Conservation (phyloP, 2,888 invertebrate genomes). For the Drosophila cyrtoloma region DNA sequence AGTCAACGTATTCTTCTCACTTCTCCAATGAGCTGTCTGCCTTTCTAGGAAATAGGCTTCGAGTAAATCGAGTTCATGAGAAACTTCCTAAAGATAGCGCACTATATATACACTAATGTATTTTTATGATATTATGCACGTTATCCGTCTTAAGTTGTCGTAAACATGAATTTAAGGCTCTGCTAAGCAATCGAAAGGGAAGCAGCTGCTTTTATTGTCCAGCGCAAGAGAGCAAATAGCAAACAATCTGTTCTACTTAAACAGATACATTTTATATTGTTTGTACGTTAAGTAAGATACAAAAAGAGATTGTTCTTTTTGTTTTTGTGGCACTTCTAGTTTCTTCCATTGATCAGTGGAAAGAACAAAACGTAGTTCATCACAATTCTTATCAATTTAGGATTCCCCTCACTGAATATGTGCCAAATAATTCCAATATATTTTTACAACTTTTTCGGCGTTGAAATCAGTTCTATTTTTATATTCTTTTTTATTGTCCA, state of each 20-base stretch:
- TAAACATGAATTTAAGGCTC: neutral
- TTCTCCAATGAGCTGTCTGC: neutral
- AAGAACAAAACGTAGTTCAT: neutral
- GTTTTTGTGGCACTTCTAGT: neutral
- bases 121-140: neutral
- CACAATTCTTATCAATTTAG: neutral
- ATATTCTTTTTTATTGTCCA: neutral
- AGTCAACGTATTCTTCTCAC: neutral
- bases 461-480: neutral
- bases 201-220: neutral
- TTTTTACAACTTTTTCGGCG: neutral
- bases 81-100: neutral
- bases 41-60: neutral
- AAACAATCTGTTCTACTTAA: neutral
- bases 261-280: neutral
- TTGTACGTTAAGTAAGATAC: neutral
- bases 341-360: neutral
- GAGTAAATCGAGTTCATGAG: neutral
- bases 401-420: neutral
- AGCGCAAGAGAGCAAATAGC: neutral
- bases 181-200: neutral
- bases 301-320: neutral
- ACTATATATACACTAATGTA: fast-evolving
- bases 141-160: neutral
- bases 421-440: neutral